Evolutionary conservation across 2,888 invertebrate species (phyloP).

Genomic region (Mythimna ferrago): DNA sequence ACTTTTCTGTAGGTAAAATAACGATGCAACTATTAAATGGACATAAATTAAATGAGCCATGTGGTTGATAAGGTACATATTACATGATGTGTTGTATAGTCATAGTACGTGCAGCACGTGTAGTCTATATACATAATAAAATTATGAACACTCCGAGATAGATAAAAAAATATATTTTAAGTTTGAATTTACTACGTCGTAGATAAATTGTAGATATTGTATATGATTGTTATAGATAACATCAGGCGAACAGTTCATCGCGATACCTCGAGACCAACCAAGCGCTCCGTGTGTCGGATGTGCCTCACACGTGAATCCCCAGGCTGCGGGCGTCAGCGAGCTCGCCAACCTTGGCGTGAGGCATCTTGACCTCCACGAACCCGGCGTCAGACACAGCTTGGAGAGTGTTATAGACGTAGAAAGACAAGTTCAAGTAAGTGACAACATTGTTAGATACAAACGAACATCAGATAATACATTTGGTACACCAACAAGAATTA

Average conservation of each 20-base stretch:
- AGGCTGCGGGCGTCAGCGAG: constrained; percentile 87
- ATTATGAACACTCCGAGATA: background rate
- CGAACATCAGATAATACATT: background rate
- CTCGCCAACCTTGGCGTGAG: constrained; percentile 86
- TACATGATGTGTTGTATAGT: background rate
- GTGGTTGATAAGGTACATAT: background rate
- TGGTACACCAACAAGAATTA: constrained; percentile 13
- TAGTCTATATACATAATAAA: too few relatives aligned
- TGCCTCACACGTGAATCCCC: constrained; percentile 85
- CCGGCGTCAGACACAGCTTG: constrained; percentile 80
- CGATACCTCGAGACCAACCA: constrained; percentile 77
- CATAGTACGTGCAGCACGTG: background rate
- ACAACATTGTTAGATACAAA: background rate
- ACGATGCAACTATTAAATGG: background rate
- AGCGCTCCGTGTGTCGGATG: constrained; percentile 88
- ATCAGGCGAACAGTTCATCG: constrained; percentile 90
- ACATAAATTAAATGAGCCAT: background rate
- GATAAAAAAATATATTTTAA: too few relatives aligned
- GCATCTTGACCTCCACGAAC: constrained; percentile 84
- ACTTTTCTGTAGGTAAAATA: background rate
- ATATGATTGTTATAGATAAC: constrained; percentile 75
- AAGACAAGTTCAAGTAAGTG: constrained; percentile 89
- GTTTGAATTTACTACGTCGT: too few relatives aligned
- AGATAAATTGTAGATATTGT: too few relatives aligned
- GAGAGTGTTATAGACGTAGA: constrained; percentile 87